Percentiles rank a stretch among this genome's conserved stretches.
Evolutionary conservation across 2,113 vertebrate genomes (phyloP).

Genomic region (Sylvia atricapilla): DNA sequence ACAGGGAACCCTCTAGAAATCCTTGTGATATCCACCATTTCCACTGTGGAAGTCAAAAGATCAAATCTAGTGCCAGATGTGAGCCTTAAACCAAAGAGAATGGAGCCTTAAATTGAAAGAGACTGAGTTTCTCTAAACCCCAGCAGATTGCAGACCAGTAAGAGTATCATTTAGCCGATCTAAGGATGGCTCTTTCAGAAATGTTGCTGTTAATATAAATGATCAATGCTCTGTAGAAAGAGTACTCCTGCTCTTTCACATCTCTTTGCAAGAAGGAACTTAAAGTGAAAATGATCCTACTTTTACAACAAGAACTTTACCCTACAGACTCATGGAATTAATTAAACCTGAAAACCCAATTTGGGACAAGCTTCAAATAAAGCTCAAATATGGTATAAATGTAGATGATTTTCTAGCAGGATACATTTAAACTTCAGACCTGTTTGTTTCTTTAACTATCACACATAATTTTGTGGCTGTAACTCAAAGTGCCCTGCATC

Average conservation of each 20-base stretch:
- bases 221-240: neutral
- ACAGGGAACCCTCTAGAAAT: neutral
- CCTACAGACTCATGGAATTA: neutral
- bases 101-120: neutral
- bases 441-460: neutral
- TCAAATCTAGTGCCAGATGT: neutral
- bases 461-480: neutral
- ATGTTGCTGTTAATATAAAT: neutral
- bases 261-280: neutral
- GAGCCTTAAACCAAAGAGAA: neutral
- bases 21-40: accelerated
- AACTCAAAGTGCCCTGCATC: neutral
- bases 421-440: neutral
- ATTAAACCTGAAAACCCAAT: neutral
- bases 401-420: neutral
- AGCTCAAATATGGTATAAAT: neutral
- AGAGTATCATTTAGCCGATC: neutral
- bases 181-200: neutral
- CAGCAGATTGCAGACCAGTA: neutral
- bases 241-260: neutral
- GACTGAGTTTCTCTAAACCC: neutral
- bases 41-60: neutral
- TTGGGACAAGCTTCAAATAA: neutral
- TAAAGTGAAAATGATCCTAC: neutral
- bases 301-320: neutral